Conservation (phyloP, 1,140 invertebrate genomes). For the Dryas iulia region DNA sequence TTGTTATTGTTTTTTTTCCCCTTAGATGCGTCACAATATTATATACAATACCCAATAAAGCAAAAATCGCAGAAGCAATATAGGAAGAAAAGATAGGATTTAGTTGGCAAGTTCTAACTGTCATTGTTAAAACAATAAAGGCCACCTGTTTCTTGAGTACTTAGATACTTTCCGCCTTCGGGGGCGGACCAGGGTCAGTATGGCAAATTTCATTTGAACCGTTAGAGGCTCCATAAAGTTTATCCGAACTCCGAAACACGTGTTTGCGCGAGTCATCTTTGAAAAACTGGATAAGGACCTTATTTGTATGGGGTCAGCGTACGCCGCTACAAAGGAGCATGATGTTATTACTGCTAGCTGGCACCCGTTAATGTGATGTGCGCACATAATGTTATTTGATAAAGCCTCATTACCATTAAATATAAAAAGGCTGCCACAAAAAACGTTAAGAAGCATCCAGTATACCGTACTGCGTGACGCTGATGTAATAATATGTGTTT, state of each 20-base stretch:
- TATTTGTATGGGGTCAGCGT: slow-evolving; percentile 77
- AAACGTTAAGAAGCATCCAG: slow-evolving; percentile 12
- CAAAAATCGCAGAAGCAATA: not conserved
- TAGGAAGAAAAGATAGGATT: slow-evolving; percentile 12
- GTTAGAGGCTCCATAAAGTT: slow-evolving; percentile 53
- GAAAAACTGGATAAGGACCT: slow-evolving; percentile 75
- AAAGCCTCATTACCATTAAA: slow-evolving; percentile 37
- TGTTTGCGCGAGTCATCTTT: slow-evolving; percentile 73
- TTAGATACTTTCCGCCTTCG: slow-evolving; percentile 45
- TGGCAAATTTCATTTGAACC: slow-evolving; percentile 73
- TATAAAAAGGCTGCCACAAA: slow-evolving; percentile 30
- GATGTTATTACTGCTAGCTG: slow-evolving; percentile 66
- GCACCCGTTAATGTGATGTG: slow-evolving; percentile 64
- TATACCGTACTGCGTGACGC: not conserved
- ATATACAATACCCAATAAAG: not conserved
- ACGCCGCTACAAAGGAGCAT: slow-evolving; percentile 67
- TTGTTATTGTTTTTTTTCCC: not conserved
- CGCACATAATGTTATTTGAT: slow-evolving; percentile 68
- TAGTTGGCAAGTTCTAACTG: slow-evolving; percentile 27
- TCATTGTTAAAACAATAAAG: slow-evolving; percentile 52
- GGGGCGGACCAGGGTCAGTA: slow-evolving; percentile 51
- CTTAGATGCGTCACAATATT: not conserved
- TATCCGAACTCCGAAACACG: slow-evolving; percentile 60
- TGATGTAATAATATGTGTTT: slow-evolving; percentile 11
- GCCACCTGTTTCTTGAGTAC: slow-evolving; percentile 41